phyloP scores from a whole-genome alignment of 2,113 vertebrate genomes.

The Centropus unirufus region DNA sequence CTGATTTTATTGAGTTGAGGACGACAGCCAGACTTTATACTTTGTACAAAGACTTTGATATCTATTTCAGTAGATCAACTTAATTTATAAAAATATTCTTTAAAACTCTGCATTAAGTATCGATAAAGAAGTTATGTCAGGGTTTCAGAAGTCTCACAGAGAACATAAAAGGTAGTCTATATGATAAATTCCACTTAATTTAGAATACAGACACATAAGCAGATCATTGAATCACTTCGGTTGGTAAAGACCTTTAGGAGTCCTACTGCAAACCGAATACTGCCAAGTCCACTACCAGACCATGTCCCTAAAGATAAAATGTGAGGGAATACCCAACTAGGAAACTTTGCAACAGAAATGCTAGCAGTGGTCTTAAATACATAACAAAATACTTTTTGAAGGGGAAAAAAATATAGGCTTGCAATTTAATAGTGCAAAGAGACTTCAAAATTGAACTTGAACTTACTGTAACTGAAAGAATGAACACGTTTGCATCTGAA shows the following conservation, averaged over 20 bases:
- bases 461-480: neutral
- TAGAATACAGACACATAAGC: neutral
- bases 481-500: neutral
- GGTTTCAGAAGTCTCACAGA: neutral
- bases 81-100: neutral
- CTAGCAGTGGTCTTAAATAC: neutral
- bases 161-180: neutral
- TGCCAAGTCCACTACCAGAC: neutral
- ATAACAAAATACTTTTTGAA: neutral
- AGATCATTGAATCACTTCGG: neutral
- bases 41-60: neutral
- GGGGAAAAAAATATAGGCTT: neutral
- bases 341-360: neutral
- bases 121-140: neutral
- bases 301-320: neutral
- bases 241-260: too few species aligned
- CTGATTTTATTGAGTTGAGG: neutral
- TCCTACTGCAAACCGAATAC: too few species aligned
- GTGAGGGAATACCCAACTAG: neutral
- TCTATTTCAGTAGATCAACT: neutral
- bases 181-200: neutral
- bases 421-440: neutral
- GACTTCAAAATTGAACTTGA: neutral
- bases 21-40: neutral
- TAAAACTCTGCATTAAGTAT: neutral